Evolutionary conservation across 1,140 invertebrate genomes (phyloP).

Genomic region (Chironomus striatipennis): DNA sequence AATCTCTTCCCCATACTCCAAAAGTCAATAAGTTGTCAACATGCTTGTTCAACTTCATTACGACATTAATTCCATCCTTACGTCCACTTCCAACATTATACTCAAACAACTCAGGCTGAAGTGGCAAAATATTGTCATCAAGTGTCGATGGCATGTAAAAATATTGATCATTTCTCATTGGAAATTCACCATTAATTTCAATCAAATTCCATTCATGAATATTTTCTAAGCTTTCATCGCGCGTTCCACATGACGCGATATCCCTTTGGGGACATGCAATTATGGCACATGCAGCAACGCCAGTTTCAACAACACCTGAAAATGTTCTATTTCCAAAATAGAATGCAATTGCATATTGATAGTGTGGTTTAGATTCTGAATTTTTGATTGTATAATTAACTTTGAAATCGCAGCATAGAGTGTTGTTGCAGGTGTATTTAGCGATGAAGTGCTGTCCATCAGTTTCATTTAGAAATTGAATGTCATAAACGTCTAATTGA

Average conservation of each 20-base stretch:
- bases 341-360: conserved; percentile 38
- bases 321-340: conserved; percentile 40
- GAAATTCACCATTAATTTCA: conserved; percentile 32
- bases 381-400: background rate
- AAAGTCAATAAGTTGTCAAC: conserved; percentile 34
- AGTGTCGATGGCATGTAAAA: conserved; percentile 36
- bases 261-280: conserved; percentile 37
- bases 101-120: background rate
- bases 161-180: conserved; percentile 24
- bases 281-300: conserved; percentile 39
- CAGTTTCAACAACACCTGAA: conserved; percentile 33
- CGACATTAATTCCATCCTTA: background rate
- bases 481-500: background rate
- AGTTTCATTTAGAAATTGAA: background rate
- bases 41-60: conserved; percentile 7
- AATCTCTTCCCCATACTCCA: conserved; percentile 38
- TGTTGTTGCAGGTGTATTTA: background rate
- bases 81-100: background rate
- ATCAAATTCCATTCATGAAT: conserved; percentile 29
- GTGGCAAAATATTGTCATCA: conserved; percentile 18
- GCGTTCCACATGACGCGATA: conserved; percentile 33
- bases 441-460: background rate
- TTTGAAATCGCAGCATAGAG: background rate
- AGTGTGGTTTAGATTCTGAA: background rate
- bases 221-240: conserved; percentile 25